Conservation (phyloP, 2,797 vertebrate genomes). For the Rhinophrynus dorsalis region DNA sequence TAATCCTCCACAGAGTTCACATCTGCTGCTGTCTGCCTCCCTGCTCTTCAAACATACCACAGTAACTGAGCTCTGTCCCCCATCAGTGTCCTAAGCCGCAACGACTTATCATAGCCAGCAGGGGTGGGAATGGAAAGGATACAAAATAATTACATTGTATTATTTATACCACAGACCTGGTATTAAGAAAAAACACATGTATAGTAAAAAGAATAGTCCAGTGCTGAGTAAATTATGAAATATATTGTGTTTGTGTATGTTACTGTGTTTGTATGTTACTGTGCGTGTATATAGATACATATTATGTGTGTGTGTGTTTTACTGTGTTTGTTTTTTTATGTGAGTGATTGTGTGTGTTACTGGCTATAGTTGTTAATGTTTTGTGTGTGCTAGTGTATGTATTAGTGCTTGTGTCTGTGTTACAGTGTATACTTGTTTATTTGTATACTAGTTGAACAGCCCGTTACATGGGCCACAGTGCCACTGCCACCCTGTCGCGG, state of each 20-base stretch:
- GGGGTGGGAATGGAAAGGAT: constrained; percentile 19
- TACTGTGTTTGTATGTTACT: not conserved
- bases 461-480: no score
- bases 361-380: no score
- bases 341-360: no score
- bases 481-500: no score
- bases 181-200: constrained; percentile 21
- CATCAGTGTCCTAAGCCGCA: constrained; percentile 25
- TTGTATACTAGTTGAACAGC: no score
- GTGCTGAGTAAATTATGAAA: not conserved
- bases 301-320: no score
- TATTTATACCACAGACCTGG: constrained; percentile 19
- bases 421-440: no score
- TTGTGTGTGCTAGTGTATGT: no score
- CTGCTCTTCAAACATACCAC: constrained; percentile 2
- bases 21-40: constrained; percentile 31
- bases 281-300: no score
- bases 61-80: constrained; percentile 4
- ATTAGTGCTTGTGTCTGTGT: no score
- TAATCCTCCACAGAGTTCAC: constrained; percentile 30
- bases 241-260: not conserved
- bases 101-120: constrained; percentile 33
- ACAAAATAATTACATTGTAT: constrained; percentile 45
- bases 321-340: no score
- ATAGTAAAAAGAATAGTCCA: not conserved